phyloP scores from a whole-genome alignment of 2,797 vertebrate genomes.

The Myotis findleyi region DNA sequence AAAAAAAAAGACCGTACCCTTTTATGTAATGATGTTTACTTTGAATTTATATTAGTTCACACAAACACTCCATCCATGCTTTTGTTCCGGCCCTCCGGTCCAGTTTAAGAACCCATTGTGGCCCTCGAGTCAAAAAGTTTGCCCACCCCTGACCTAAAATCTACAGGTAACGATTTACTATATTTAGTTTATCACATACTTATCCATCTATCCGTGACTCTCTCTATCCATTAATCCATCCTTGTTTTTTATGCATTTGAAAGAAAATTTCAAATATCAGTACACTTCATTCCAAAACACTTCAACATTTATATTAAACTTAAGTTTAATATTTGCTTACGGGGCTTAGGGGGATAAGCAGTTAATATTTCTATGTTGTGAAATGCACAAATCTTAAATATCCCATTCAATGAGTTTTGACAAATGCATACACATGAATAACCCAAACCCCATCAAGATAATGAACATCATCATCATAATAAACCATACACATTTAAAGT shows the following conservation, averaged over 20 bases:
- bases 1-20: too few relatives aligned
- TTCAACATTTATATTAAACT: conserved; percentile 10
- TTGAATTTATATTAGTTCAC: too few relatives aligned
- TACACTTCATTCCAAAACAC: background rate
- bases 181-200: background rate
- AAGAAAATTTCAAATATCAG: conserved; percentile 7
- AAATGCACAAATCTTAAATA: conserved; percentile 10
- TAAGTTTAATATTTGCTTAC: background rate
- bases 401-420: background rate
- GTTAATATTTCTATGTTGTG: background rate
- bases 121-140: too few relatives aligned
- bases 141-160: background rate
- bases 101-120: too few relatives aligned
- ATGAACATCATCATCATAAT: background rate
- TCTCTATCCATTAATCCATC: background rate
- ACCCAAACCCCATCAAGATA: background rate
- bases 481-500: background rate
- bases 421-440: background rate
- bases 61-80: too few relatives aligned
- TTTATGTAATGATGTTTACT: too few relatives aligned
- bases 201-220: background rate
- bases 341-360: background rate
- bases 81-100: too few relatives aligned
- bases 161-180: background rate
- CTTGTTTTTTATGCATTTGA: conserved; percentile 22